A percentile compares a stretch with the other conserved stretches of the same genome.
These are phyloP conservation scores for Moxostoma hubbsi DNA, from an alignment of 2,797 vertebrate genomes.

Conservation along the genomic window DNA sequence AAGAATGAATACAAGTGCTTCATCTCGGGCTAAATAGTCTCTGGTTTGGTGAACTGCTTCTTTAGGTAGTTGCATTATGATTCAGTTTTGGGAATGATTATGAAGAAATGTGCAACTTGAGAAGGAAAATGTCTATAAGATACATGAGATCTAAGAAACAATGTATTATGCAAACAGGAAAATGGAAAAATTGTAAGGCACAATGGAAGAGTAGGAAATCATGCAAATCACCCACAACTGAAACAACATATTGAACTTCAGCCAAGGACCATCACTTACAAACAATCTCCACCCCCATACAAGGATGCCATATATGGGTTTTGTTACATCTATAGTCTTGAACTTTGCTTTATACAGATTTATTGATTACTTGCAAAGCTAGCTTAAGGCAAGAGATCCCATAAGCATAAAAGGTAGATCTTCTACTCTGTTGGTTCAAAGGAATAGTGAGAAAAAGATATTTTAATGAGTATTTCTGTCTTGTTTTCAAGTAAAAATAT, in stretches of 20 bases:
- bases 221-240: background rate
- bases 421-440: slow-evolving; percentile 3
- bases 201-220: slow-evolving; percentile 10
- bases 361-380: slow-evolving; percentile 49
- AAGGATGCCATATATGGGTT: slow-evolving; percentile 1
- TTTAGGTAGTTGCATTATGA: no score
- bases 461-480: no score
- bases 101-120: no score
- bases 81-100: no score
- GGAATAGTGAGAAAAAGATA: background rate
- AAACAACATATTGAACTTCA: slow-evolving; percentile 17
- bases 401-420: slow-evolving; percentile 33
- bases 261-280: slow-evolving; percentile 8
- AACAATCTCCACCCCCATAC: slow-evolving; percentile 7
- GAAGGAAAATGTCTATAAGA: background rate
- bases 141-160: slow-evolving; percentile 5
- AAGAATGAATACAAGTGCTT: no score
- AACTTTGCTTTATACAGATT: slow-evolving; percentile 28
- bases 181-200: background rate
- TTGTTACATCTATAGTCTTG: slow-evolving; percentile 29
- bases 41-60: no score
- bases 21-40: no score
- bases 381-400: slow-evolving; percentile 29
- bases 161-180: slow-evolving; percentile 30
- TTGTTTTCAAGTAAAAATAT: no score